These are phyloP conservation scores for Neodiprion virginianus DNA, from an alignment of 1,140 invertebrate genomes.

Conservation along the genomic window DNA sequence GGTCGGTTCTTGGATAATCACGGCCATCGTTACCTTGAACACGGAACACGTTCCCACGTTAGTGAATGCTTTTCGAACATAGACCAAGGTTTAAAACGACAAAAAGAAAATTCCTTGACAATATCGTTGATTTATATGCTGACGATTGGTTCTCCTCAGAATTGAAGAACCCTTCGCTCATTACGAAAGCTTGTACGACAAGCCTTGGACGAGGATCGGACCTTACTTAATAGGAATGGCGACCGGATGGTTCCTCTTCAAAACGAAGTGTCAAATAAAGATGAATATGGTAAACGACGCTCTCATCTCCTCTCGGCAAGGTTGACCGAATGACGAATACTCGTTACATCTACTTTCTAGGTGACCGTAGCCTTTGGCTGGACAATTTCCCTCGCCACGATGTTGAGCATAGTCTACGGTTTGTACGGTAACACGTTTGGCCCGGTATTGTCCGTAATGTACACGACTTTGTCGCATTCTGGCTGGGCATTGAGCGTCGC, in stretches of 20 bases:
- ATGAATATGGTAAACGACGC: slow-evolving; percentile 43
- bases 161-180: slow-evolving; percentile 55
- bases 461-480: slow-evolving; percentile 61
- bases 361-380: slow-evolving; percentile 45
- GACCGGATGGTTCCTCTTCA: slow-evolving; percentile 52
- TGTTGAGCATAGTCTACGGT: slow-evolving; percentile 53
- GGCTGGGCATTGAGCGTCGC: slow-evolving; percentile 60
- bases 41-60: slow-evolving; percentile 50
- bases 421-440: slow-evolving; percentile 46
- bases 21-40: slow-evolving; percentile 47
- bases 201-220: slow-evolving; percentile 55
- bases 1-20: slow-evolving; percentile 53
- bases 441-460: slow-evolving; percentile 57
- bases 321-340: slow-evolving; percentile 3
- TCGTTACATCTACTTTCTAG: slow-evolving; percentile 36
- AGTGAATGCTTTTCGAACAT: slow-evolving; percentile 23
- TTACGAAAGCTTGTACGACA: slow-evolving; percentile 57
- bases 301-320: slow-evolving; percentile 6
- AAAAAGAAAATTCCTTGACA: neutral
- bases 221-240: slow-evolving; percentile 57
- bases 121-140: slow-evolving; percentile 13
- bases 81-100: neutral
- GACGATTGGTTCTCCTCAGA: slow-evolving; percentile 36
- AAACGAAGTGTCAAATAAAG: slow-evolving; percentile 46
- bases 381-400: slow-evolving; percentile 38